Percentiles rank a stretch among this genome's conserved stretches.
phyloP scores from a whole-genome alignment of 2,888 invertebrate genomes.

The Lumbricus terrestris region DNA sequence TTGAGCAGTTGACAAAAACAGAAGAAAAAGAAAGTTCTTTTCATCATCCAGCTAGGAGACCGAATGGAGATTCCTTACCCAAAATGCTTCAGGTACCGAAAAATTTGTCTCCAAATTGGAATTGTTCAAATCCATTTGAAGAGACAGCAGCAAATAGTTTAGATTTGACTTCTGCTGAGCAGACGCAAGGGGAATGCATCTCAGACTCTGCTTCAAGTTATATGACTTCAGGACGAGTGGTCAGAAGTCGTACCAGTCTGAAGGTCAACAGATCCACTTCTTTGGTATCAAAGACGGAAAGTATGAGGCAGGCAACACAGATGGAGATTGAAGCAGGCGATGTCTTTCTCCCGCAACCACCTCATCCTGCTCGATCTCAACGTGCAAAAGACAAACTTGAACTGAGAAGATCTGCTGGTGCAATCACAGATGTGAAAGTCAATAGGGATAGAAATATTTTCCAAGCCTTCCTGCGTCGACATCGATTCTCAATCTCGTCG shows the following conservation, averaged over 20 bases:
- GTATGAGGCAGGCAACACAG: neutral
- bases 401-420: neutral
- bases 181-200: neutral
- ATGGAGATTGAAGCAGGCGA: neutral
- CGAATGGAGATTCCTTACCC: neutral
- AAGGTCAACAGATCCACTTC: neutral
- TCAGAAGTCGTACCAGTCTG: neutral
- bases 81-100: neutral
- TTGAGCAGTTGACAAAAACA: neutral
- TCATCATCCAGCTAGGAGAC: neutral
- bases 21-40: neutral
- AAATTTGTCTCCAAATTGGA: conserved; percentile 3
- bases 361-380: neutral
- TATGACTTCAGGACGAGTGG: neutral
- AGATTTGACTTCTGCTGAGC: neutral
- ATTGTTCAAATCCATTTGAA: neutral
- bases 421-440: conserved; percentile 3
- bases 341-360: neutral
- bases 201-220: neutral
- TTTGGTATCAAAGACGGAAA: neutral
- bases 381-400: neutral
- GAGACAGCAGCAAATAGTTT: neutral
- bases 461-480: neutral
- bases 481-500: neutral
- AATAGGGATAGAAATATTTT: neutral